These are phyloP conservation scores for Epizoanthus stellaris DNA, from an alignment of 92 coral and sea anemone genomes.

Conservation along the genomic window DNA sequence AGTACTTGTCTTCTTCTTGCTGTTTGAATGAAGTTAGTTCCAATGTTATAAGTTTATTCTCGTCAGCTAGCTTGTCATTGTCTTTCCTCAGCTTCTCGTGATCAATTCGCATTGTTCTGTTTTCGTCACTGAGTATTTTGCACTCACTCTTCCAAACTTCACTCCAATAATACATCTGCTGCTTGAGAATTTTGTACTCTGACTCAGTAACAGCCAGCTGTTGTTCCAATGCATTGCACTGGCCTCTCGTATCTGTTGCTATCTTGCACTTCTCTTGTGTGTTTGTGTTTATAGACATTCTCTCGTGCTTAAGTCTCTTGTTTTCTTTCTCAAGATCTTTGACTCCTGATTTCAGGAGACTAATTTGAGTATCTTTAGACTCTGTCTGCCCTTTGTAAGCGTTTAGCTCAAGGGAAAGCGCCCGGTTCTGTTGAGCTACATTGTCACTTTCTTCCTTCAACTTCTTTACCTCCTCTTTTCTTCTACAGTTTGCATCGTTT, in stretches of 20 bases:
- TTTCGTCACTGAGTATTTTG: conserved; percentile 16
- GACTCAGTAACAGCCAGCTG: conserved; percentile 12
- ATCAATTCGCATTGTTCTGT: neutral
- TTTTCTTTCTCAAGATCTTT: conserved; percentile 41
- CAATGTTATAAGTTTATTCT: neutral
- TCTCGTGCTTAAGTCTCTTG: conserved; percentile 32
- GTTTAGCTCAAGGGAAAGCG: conserved; percentile 28
- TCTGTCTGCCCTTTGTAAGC: conserved; percentile 32
- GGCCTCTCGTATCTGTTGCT: conserved; percentile 9
- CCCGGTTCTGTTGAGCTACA: neutral
- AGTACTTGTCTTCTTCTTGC: neutral
- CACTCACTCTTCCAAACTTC: conserved; percentile 42
- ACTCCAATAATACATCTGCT: conserved; percentile 35
- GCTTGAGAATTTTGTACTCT: conserved; percentile 21
- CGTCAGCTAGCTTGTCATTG: conserved; percentile 16
- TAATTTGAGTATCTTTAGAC: conserved; percentile 35
- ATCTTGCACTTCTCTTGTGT: conserved; percentile 29
- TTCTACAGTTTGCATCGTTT: neutral
- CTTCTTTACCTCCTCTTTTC: conserved; percentile 1
- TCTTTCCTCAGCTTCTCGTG: conserved; percentile 1
- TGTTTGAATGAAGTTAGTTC: conserved; percentile 11
- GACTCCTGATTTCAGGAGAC: conserved; percentile 27
- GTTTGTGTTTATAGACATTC: conserved; percentile 1
- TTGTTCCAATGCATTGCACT: conserved; percentile 9
- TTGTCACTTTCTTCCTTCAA: neutral